Evolutionary conservation across 2,113 vertebrate genomes (phyloP), one percentile per base, ranked within the genome.

Genomic region (Sylvia atricapilla): DNA sequence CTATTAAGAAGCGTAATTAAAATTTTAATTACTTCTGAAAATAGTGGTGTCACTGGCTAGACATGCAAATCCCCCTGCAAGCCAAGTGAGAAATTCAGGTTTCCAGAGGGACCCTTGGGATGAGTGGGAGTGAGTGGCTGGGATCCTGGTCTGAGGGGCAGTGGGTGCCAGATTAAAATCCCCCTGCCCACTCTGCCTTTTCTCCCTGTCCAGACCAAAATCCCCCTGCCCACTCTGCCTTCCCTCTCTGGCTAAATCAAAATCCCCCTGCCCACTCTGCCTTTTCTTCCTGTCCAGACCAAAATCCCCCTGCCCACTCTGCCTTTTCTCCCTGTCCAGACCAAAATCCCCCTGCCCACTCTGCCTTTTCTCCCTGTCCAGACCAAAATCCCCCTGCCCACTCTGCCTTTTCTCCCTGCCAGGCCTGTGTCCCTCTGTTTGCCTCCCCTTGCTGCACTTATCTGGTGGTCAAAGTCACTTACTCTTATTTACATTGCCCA

Each of bases 401-500:
- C 33, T 5, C 33, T 68, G 46, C 24, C 66, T 15, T 19, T 17
- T 9, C 15, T 47, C 31, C 75, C 53, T 22, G 25, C 50, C 77
- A 78, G 43, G n/a, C 47, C 67, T 50, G 87, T 74, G 90, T 92
- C 96, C 12, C 10, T 78, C 70, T 82, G 44, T 69, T 63, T 83
- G 55, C 72, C 59, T 95, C 73, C 37, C 41, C 4, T 35, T 74
- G 44, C 70, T 30, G 63, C 44, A 60, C 53, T 93, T 93, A 90
- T 82, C 93, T 89, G 92, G 90, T 89, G 93, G 96, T 82, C 41
- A 0, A 88, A 94, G 90, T 87, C 92, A 41, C 94, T 86, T 72
- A 23, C 44, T 94, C 52, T 53, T 87, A 81, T 87, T 96, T 93
- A 78, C 92, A 72, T 87, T 96, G 89, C 95, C 95, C 86, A 81